Percentiles rank a stretch among this genome's conserved stretches.
These are phyloP conservation scores for Lucinisca nassula DNA, from an alignment of 2,888 invertebrate genomes.

Conservation along the genomic window DNA sequence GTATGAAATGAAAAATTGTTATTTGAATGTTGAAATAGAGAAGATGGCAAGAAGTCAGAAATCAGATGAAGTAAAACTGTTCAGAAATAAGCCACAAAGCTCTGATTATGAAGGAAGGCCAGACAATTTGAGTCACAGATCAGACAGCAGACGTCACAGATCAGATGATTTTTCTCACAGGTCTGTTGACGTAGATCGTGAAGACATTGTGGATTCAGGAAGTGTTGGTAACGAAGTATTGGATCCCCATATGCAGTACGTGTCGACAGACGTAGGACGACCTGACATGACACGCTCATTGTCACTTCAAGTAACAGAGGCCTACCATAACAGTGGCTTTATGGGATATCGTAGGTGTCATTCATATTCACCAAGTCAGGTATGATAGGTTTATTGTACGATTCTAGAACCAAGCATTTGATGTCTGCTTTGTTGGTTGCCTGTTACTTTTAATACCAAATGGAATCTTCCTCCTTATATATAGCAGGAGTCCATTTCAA, in stretches of 20 bases:
- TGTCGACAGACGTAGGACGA: neutral
- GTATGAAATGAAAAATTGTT: neutral
- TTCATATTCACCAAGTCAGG: constrained; percentile 13
- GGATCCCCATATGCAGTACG: too few relatives aligned
- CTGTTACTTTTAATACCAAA: too few relatives aligned
- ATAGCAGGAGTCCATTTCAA: too few relatives aligned
- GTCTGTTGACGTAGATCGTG: neutral
- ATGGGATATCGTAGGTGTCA: constrained; percentile 17
- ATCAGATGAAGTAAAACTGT: neutral
- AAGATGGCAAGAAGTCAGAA: neutral
- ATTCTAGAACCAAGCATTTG: too few relatives aligned
- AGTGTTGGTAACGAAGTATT: too few relatives aligned
- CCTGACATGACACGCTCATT: constrained; percentile 56
- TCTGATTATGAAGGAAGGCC: neutral
- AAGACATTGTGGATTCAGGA: neutral
- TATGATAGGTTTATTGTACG: neutral
- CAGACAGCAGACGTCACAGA: neutral
- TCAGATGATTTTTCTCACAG: neutral
- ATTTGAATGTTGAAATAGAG: neutral
- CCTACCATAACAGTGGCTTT: constrained; percentile 10
- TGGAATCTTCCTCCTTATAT: too few relatives aligned
- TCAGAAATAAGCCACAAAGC: neutral
- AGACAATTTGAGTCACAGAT: neutral
- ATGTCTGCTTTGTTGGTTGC: too few relatives aligned
- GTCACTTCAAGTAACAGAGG: constrained; percentile 37